Evolutionary conservation across 1,140 invertebrate species (phyloP).

Genomic region (Drosophila sp.): DNA sequence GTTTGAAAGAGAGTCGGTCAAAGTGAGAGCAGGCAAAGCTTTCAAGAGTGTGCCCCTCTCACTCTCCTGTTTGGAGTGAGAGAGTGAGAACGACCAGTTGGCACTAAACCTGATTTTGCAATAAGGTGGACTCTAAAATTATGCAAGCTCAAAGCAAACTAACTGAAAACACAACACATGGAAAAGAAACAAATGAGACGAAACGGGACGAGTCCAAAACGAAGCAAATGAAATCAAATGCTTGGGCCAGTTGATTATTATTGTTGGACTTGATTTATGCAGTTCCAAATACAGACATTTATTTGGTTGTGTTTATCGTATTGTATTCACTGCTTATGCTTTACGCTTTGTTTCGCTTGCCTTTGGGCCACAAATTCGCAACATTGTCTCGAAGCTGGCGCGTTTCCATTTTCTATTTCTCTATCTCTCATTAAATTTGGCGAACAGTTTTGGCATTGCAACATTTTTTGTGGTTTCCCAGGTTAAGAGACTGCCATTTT

Average conservation of each 20-base stretch:
- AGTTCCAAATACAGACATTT: conserved; percentile 19
- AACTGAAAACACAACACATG: conserved; percentile 45
- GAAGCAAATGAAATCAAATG: conserved; percentile 50
- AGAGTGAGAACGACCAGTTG: conserved; percentile 26
- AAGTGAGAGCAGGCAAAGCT: conserved; percentile 21
- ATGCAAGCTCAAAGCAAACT: conserved; percentile 60
- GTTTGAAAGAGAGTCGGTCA: background rate
- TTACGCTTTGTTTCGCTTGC: conserved; percentile 33
- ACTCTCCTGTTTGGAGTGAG: conserved; percentile 6
- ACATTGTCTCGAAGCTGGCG: conserved; percentile 49
- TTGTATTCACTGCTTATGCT: conserved; percentile 11
- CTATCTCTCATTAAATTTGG: conserved; percentile 42
- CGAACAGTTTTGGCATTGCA: conserved; percentile 58
- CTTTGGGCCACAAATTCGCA: conserved; percentile 58
- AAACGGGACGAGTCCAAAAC: too few relatives aligned
- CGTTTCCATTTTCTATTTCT: conserved; percentile 37
- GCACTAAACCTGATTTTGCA: conserved; percentile 69
- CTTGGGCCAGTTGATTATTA: conserved; percentile 49
- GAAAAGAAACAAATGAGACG: conserved; percentile 8
- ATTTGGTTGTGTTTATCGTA: conserved; percentile 7
- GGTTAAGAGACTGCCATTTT: conserved; percentile 47
- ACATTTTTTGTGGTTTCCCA: conserved; percentile 48
- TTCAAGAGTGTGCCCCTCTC: conserved; percentile 13
- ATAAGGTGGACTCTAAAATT: conserved; percentile 50
- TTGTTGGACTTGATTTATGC: conserved; percentile 54